These are phyloP conservation scores for Tipula lateralis DNA, from an alignment of 2,888 invertebrate species.

Conservation along the genomic window DNA sequence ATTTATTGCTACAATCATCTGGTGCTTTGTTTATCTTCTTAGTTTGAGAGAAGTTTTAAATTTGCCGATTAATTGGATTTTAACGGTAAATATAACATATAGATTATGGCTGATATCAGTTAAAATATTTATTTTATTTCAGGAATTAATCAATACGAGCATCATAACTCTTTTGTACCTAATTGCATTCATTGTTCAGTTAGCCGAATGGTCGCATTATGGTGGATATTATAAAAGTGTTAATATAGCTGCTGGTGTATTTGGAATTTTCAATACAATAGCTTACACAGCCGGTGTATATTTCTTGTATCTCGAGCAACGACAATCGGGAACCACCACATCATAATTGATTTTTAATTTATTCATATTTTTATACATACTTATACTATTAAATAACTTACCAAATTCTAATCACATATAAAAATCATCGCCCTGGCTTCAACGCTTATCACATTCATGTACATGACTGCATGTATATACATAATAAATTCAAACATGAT, in stretches of 20 bases:
- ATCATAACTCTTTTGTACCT: conserved; percentile 66
- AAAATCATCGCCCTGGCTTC: not conserved
- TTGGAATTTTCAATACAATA: conserved; percentile 74
- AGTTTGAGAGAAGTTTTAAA: conserved; percentile 74
- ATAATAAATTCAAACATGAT: not conserved
- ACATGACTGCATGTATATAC: not conserved
- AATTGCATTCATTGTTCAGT: conserved; percentile 74
- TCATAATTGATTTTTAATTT: not conserved
- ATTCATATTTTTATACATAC: not conserved
- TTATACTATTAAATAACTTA: not conserved
- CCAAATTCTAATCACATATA: not conserved
- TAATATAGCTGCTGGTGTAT: conserved; percentile 74
- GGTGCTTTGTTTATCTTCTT: conserved; percentile 74
- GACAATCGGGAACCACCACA: conserved; percentile 48
- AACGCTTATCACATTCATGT: not conserved
- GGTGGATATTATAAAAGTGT: conserved; percentile 33
- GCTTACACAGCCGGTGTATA: conserved; percentile 74
- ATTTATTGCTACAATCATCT: conserved; percentile 76
- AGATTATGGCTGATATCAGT: not conserved
- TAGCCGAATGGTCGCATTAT: conserved; percentile 57
- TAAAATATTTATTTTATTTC: conserved; percentile 41
- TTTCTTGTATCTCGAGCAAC: conserved; percentile 70
- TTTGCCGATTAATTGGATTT: conserved; percentile 76
- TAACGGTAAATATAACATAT: conserved; percentile 61
- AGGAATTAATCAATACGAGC: conserved; percentile 77